Conservation (phyloP, 2,888 invertebrate genomes). For the Drepana falcataria region DNA sequence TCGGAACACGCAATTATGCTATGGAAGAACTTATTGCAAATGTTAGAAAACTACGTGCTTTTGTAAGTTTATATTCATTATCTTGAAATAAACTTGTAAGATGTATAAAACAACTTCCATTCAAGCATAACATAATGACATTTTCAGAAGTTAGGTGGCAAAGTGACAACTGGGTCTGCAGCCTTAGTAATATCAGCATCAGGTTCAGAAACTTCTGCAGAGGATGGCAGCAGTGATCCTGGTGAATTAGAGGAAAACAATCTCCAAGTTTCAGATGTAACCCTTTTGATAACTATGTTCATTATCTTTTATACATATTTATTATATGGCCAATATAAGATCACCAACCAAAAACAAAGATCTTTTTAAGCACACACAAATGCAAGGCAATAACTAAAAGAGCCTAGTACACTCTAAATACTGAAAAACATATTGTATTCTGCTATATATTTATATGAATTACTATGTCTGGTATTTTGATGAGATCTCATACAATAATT, state of each 20-base stretch:
- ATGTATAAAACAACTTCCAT: slow-evolving; percentile 2
- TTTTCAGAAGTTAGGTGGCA: slow-evolving; percentile 65
- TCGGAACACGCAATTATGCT: slow-evolving; percentile 74
- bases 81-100: slow-evolving; percentile 4
- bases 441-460: no score
- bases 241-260: slow-evolving; percentile 46
- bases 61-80: slow-evolving; percentile 49
- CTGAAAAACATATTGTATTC: no score
- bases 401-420: no score
- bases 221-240: slow-evolving; percentile 38
- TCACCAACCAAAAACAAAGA: no score
- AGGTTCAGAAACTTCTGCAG: slow-evolving; percentile 35
- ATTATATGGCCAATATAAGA: no score
- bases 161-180: slow-evolving; percentile 48
- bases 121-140: no score
- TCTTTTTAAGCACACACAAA: no score
- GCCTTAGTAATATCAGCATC: slow-evolving; percentile 41
- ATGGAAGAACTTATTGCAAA: slow-evolving; percentile 75
- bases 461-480: no score
- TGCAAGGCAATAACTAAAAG: no score
- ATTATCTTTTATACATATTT: no score
- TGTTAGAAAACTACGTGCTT: slow-evolving; percentile 62
- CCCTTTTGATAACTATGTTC: no score
- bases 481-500: slow-evolving; percentile 5
- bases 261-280: slow-evolving; percentile 42